A percentile compares a stretch with the other conserved stretches of the same genome.
phyloP scores from a whole-genome alignment of 2,888 invertebrate species.

The Agrochola lychnidis region DNA sequence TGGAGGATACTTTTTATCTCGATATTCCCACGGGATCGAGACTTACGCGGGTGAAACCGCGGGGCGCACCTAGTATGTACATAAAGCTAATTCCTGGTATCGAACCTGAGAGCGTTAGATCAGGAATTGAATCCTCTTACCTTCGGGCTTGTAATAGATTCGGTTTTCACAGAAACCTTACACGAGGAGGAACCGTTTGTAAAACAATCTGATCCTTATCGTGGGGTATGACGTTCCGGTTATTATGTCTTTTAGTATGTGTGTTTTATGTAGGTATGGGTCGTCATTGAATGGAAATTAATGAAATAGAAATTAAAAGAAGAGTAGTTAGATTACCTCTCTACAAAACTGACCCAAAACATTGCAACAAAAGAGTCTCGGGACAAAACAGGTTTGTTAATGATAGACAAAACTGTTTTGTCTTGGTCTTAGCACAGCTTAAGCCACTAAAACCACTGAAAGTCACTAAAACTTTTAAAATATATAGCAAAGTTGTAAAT shows the following conservation, averaged over 20 bases:
- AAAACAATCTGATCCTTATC: slow-evolving; percentile 21
- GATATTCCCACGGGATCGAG: no score
- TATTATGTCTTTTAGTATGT: no score
- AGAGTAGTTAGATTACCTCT: background rate
- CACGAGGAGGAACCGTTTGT: slow-evolving; percentile 17
- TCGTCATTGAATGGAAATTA: background rate
- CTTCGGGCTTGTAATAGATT: slow-evolving; percentile 2
- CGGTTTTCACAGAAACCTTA: slow-evolving; percentile 19
- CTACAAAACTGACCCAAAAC: background rate
- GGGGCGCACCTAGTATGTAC: no score
- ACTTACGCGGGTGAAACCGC: no score
- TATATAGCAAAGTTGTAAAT: background rate
- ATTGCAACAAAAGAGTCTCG: background rate
- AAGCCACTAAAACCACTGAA: background rate
- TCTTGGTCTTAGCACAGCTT: background rate
- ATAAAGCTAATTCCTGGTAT: background rate
- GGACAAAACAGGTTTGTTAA: background rate
- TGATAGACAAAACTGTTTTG: background rate
- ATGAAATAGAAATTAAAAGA: background rate
- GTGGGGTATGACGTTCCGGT: background rate
- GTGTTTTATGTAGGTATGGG: background rate
- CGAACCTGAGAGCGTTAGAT: slow-evolving; percentile 6
- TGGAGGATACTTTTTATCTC: no score
- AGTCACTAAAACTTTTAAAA: slow-evolving; percentile 1
- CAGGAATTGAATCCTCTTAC: background rate